Base-by-base conservation (phyloP, 2,113 vertebrate genomes). In the Myrmophylax atrothorax region DNA sequence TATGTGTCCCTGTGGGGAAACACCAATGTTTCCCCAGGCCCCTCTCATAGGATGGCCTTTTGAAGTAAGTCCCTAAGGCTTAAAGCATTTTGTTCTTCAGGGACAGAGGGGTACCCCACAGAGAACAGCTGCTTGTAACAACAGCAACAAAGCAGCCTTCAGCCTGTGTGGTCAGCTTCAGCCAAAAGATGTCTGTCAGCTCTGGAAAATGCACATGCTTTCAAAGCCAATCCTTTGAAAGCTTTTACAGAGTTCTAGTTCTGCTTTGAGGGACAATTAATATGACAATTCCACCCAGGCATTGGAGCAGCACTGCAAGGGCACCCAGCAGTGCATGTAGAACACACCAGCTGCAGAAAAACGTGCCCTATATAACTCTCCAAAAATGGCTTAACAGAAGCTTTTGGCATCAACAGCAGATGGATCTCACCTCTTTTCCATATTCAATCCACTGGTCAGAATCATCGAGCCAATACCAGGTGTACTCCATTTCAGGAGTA, bases 381-480 rank as follows among this genome's bases (percentile, higher is more conserved):
- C 3, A 3, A 66, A 84, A 40, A 40, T 25, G 12, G 26, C 16
- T 89, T 26, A 78, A 68, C 28, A 47, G 78, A 80, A 73, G 66
- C 25, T 91, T 77, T 72, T 22, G 8, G 20, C 38, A 84, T 28
- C 12, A 62, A 44, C 7, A 55, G 47, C 16, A 14, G 18, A 58
- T 19, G 90, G 60, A 67, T 81, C 98, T 97, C 68, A 99, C 99
- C 97, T 98, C 47, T 78, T 97, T 38, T n/a, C 98, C 98, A 44
- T 98, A 99, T 84, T 99, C 98, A 46, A 93, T 90, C 99, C 99
- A 99, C 19, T 33, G 42, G 1, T 95, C 88, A 4, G 16, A 47
- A 19, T 98, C 97, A 26, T 98, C 97, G 6, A 97, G 95, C 98
- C 98, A 99, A 82, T 98, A 98, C 99, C 99, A 99, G 58, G 94